Evolutionary conservation across 2,797 vertebrate species (phyloP), one percentile per base, ranked within the genome.

Genomic region (Percopsis omiscomaycus): DNA sequence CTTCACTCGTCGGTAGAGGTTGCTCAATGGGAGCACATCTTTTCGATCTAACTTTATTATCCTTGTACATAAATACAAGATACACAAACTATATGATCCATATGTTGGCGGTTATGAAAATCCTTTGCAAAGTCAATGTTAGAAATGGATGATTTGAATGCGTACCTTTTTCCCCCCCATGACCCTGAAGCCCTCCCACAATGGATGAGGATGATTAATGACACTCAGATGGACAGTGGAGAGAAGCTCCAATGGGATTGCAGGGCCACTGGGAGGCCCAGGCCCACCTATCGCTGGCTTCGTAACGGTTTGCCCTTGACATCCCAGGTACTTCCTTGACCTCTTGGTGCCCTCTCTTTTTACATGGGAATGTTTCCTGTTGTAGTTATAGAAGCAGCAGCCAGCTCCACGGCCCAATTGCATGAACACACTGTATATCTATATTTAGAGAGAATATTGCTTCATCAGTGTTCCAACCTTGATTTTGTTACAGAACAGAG

Each of bases 231-330:
- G 79, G 97, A 98, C 90, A 98, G 96, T 3, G 96, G 96, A 32
- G 96, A 98, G 66, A 94, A 86, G 59, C 93, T 98, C 66, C 94
- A 86, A 9, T 98, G 97, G 97, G 96, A 98, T 74, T 98, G 97
- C 73, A 95, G 94, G 84, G 96, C 97, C 68, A 92, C 86, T 0
- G 96, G 95, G 62, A 96, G 95, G 73, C 97, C 97, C 70, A 88
- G 94, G 55, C 95, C 97, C 69, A 95, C 94, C 0, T 98, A 98
- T 81, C 94, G 88, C 49, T 98, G 97, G 96, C 88, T 98, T 47
- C 96, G 93, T 85, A 96, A 98, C 4, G 95, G 95, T 71, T 69
- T 54, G 68, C 89, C 94, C 61, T 87, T 98, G 71, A 84, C 84
- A 75, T 81, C 92, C 14, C 86, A 93, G 91, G 92, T 93, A 88